phyloP scores from a whole-genome alignment of 2,113 vertebrate genomes.

The Scortum barcoo region DNA sequence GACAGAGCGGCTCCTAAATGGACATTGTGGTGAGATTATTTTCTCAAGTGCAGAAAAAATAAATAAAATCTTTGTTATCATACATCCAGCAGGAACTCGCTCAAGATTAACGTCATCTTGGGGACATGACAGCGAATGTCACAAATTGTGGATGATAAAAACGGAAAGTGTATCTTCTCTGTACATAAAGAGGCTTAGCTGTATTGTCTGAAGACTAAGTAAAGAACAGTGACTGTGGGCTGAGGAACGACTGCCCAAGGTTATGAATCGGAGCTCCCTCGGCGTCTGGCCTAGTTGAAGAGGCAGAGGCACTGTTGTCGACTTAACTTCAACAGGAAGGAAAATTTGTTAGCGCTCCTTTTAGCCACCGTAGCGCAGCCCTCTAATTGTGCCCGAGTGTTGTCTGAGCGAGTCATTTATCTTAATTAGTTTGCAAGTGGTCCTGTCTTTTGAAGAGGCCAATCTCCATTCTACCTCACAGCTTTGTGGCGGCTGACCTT shows the following conservation, averaged over 20 bases:
- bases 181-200: neutral
- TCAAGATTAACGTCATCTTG: neutral
- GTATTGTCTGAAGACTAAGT: neutral
- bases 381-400: conserved; percentile 23
- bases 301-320: neutral
- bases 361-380: conserved; percentile 14
- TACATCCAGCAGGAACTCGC: neutral
- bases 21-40: neutral
- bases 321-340: conserved; percentile 16
- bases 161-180: neutral
- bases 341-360: conserved; percentile 31
- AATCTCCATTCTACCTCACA: conserved; percentile 22
- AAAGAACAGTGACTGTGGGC: conserved; percentile 18
- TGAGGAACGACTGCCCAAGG: conserved; percentile 25
- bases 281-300: conserved; percentile 67
- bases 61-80: neutral
- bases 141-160: neutral
- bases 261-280: conserved; percentile 56
- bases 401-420: conserved; percentile 45
- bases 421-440: conserved; percentile 59
- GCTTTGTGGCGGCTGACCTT: conserved; percentile 35
- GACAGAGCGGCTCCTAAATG: neutral
- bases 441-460: neutral
- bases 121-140: neutral
- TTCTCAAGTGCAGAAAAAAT: neutral